Evolutionary conservation across 2,797 vertebrate species (phyloP).

Genomic region (Helostoma temminkii): DNA sequence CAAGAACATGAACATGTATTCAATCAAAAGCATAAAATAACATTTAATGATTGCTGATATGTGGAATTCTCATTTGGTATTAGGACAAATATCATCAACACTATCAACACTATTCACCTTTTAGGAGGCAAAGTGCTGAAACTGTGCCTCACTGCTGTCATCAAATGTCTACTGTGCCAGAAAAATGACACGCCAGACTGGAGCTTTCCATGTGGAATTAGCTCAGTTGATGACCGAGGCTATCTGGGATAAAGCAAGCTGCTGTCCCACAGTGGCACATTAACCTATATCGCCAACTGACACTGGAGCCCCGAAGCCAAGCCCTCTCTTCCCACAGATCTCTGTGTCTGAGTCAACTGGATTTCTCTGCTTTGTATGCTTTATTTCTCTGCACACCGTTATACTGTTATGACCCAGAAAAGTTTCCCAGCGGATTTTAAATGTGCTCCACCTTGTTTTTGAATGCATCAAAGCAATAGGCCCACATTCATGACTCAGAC

Average conservation of each 20-base stretch:
- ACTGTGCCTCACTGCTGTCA: slow-evolving; percentile 36
- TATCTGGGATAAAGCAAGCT: slow-evolving; percentile 53
- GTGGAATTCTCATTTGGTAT: not conserved
- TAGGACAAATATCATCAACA: not conserved
- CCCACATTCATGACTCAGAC: slow-evolving; percentile 23
- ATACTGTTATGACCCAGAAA: slow-evolving; percentile 69
- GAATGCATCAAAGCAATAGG: slow-evolving; percentile 32
- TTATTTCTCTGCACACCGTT: slow-evolving; percentile 58
- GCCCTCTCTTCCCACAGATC: slow-evolving; percentile 39
- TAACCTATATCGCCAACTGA: slow-evolving; percentile 73
- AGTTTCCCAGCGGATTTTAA: slow-evolving; percentile 24
- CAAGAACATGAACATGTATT: too few relatives aligned
- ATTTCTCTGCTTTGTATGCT: slow-evolving; percentile 37
- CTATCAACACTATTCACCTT: not conserved
- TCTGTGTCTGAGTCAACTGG: slow-evolving; percentile 31
- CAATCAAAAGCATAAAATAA: not conserved
- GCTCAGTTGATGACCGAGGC: slow-evolving; percentile 38
- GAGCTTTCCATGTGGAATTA: slow-evolving; percentile 51
- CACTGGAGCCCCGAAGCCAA: slow-evolving; percentile 40
- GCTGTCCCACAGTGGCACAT: slow-evolving; percentile 67
- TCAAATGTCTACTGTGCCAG: slow-evolving; percentile 45
- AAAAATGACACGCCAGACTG: slow-evolving; percentile 23
- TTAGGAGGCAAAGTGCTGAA: slow-evolving; percentile 4
- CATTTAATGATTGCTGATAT: not conserved
- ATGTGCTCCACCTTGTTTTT: slow-evolving; percentile 34